A percentile compares a stretch with the other conserved stretches of the same genome.
Conservation (phyloP, 2,888 invertebrate species). For the Pterostichus niger region DNA sequence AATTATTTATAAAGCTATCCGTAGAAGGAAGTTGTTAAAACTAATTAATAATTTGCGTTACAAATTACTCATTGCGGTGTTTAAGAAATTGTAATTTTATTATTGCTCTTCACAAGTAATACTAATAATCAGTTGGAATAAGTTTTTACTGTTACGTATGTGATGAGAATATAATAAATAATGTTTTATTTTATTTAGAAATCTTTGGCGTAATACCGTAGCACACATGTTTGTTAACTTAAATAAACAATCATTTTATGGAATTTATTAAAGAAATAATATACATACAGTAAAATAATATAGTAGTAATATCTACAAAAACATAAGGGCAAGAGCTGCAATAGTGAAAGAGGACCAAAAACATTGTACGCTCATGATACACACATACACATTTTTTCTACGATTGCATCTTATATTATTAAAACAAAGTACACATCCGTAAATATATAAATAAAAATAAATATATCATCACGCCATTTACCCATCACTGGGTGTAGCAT, state of each 20-base stretch:
- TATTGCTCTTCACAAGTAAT: constrained; percentile 14
- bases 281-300: too few species aligned
- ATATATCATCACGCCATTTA: too few species aligned
- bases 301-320: too few species aligned
- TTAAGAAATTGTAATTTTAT: constrained; percentile 46
- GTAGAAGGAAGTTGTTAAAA: constrained; percentile 45
- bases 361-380: too few species aligned
- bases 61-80: constrained; percentile 47
- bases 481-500: too few species aligned
- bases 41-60: constrained; percentile 50
- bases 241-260: neutral
- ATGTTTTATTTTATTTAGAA: neutral
- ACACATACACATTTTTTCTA: too few species aligned
- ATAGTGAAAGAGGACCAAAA: too few species aligned
- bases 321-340: too few species aligned
- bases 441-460: too few species aligned
- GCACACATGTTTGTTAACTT: neutral
- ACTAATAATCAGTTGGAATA: neutral
- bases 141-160: constrained; percentile 12
- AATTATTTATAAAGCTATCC: constrained; percentile 39
- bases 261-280: too few species aligned
- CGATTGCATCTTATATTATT: too few species aligned
- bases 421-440: too few species aligned
- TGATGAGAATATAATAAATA: neutral
- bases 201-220: neutral